Evolutionary conservation across 1,140 invertebrate species (phyloP).

Genomic region (Tenebrio molitor): DNA sequence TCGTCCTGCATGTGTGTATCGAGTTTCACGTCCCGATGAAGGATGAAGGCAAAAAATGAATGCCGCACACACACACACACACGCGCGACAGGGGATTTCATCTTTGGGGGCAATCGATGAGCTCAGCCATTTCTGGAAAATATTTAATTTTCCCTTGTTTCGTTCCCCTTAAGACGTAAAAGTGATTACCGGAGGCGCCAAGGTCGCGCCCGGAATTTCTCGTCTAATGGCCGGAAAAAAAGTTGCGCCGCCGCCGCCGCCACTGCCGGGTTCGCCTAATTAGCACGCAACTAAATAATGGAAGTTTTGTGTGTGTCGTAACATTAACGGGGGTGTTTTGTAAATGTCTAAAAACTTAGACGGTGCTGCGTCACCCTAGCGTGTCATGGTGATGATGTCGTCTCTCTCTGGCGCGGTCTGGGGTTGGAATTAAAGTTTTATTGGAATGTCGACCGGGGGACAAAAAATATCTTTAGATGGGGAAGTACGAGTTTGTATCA

Average conservation of each 20-base stretch:
- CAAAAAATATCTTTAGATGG: too few relatives aligned
- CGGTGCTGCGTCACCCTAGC: conserved; percentile 2
- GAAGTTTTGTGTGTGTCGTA: conserved; percentile 24
- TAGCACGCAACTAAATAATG: conserved; percentile 26
- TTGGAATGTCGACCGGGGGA: too few relatives aligned
- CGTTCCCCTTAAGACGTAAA: neutral
- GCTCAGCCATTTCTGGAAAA: neutral
- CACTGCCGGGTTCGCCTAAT: conserved; percentile 14
- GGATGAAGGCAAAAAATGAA: conserved; percentile 32
- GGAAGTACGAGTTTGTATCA: too few relatives aligned
- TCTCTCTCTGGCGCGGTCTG: neutral
- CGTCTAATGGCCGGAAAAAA: conserved; percentile 4
- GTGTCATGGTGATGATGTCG: neutral
- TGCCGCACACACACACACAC: neutral
- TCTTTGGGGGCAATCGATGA: conserved; percentile 13
- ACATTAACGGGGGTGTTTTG: conserved; percentile 9
- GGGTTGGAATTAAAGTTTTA: too few relatives aligned
- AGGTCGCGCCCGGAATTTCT: neutral
- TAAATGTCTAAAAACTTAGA: conserved; percentile 20
- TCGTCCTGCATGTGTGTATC: conserved; percentile 21
- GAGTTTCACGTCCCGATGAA: conserved; percentile 35
- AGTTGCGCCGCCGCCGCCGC: neutral
- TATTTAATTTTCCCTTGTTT: conserved; percentile 20
- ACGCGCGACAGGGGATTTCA: conserved; percentile 10
- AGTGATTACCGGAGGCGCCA: neutral